Evolutionary conservation across 2,888 invertebrate species (phyloP).

Genomic region (Copidosoma aretas): DNA sequence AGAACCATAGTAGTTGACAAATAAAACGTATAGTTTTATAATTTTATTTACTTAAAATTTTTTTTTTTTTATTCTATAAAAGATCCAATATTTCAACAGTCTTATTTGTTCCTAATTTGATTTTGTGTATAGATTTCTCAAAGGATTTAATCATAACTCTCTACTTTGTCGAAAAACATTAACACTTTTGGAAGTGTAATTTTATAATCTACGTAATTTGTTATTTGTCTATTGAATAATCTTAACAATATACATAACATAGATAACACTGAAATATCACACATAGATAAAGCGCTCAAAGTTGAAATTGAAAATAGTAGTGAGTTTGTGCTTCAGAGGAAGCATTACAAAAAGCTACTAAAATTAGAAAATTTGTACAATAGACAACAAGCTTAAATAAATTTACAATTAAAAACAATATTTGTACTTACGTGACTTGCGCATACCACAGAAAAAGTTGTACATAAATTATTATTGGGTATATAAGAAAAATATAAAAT

Average conservation of each 20-base stretch:
- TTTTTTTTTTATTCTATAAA: constrained; percentile 21
- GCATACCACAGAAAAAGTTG: neutral
- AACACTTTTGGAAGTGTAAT: constrained; percentile 15
- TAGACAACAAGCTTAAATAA: constrained; percentile 3
- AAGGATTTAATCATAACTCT: constrained; percentile 20
- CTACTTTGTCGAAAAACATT: constrained; percentile 19
- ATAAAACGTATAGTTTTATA: constrained; percentile 28
- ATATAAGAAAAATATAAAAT: constrained; percentile 4
- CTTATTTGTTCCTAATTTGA: constrained; percentile 34
- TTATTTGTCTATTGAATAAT: constrained; percentile 29
- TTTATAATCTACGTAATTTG: constrained; percentile 20
- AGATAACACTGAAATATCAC: constrained; percentile 8
- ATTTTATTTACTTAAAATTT: constrained; percentile 18
- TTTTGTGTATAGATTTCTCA: constrained; percentile 19
- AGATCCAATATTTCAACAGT: constrained; percentile 35
- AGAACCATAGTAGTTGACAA: constrained; percentile 24
- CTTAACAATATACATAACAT: constrained; percentile 21
- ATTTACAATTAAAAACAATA: neutral
- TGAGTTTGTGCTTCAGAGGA: constrained; percentile 25
- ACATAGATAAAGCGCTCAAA: neutral
- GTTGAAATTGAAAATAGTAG: neutral
- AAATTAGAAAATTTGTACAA: constrained; percentile 15
- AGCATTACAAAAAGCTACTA: constrained; percentile 6
- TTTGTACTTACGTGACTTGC: neutral
- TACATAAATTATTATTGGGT: neutral